Base-by-base conservation (phyloP, 2,113 vertebrate species). In the Grammomys dolichurus region DNA sequence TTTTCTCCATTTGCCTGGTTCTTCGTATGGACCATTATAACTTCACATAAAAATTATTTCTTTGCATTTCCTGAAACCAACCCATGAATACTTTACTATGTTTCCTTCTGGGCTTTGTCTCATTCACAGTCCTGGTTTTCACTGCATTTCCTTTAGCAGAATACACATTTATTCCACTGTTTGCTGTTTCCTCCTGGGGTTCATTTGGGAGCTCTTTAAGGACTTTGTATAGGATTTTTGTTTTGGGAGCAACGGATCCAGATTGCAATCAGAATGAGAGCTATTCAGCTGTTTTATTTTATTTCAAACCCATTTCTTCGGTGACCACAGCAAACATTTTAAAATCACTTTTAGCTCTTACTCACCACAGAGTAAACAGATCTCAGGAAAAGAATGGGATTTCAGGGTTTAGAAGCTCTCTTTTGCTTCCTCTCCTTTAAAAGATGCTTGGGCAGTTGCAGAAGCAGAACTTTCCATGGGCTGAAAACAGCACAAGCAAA, bases 11-110 rank as follows among this genome's bases (percentile, higher is more conserved):
- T 97, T 97, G 65, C 89, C 72, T 92, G 26, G 80, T 95, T 84
- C 82, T 56, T 82, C 46, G 0, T 84, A 33, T 93, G 96, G 91
- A 77, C 88, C 97, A 91, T 96, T 98, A 95, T 87, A 95, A 67
- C 20, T 96, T 77, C 81, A 73, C 95, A 86, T 97, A 98, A 97
- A 98, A 98, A 40, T 70, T 98, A 97, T 95, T 96, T 84, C 58
- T 96, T 81, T 95, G 80, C 70, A 63, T 87, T 92, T 89, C 73
- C 82, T 73, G 87, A 97, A 96, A 97, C 76, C 88, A 97, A 70
- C 28, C 87, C 93, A 73, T 87, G 87, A 85, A 89, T 89, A 90
- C 80, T 96, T 87, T 87, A 93, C 48, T 65, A 89, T 94, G 82
- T 14, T 97, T 73, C 96, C 67, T 76, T 84, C 95, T 97, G 43